A percentile compares a stretch with the other conserved stretches of the same genome.
phyloP scores from a whole-genome alignment of 2,888 invertebrate genomes.

The Melolontha melolontha region DNA sequence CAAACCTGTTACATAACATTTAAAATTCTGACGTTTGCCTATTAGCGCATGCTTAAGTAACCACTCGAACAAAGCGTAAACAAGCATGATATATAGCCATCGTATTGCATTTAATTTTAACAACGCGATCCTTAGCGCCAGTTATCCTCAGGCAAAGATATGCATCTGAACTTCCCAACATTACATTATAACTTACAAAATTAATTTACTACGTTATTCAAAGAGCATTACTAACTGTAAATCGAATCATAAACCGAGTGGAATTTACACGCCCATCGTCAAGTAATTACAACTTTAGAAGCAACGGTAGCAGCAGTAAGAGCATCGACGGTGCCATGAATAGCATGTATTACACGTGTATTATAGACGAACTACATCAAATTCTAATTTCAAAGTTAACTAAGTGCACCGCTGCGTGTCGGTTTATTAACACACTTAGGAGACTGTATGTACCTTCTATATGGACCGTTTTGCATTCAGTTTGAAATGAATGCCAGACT shows the following conservation, averaged over 20 bases:
- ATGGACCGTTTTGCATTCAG: conserved; percentile 1
- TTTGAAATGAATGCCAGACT: conserved; percentile 3
- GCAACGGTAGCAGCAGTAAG: background rate
- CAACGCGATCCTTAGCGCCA: too few species aligned
- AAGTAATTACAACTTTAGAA: conserved; percentile 15
- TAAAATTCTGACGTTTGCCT: too few species aligned
- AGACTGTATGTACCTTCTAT: background rate
- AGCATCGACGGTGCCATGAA: background rate
- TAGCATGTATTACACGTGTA: conserved; percentile 16
- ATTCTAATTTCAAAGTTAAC: conserved; percentile 18
- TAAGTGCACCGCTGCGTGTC: conserved; percentile 19
- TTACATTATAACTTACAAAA: background rate
- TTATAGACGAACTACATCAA: conserved; percentile 11
- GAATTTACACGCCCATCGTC: conserved; percentile 1
- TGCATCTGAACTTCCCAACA: too few species aligned
- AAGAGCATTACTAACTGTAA: conserved; percentile 16
- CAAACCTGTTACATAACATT: too few species aligned
- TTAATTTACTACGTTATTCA: conserved; percentile 19
- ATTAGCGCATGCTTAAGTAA: too few species aligned
- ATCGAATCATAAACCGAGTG: conserved; percentile 21
- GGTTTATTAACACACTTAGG: conserved; percentile 3
- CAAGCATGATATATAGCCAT: too few species aligned
- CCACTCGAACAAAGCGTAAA: too few species aligned
- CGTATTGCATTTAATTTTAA: too few species aligned
- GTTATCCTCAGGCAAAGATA: too few species aligned